A percentile compares a stretch with the other conserved stretches of the same genome.
These are phyloP conservation scores for Osmerus eperlanus DNA, from an alignment of 2,113 vertebrate genomes.

Conservation along the genomic window DNA sequence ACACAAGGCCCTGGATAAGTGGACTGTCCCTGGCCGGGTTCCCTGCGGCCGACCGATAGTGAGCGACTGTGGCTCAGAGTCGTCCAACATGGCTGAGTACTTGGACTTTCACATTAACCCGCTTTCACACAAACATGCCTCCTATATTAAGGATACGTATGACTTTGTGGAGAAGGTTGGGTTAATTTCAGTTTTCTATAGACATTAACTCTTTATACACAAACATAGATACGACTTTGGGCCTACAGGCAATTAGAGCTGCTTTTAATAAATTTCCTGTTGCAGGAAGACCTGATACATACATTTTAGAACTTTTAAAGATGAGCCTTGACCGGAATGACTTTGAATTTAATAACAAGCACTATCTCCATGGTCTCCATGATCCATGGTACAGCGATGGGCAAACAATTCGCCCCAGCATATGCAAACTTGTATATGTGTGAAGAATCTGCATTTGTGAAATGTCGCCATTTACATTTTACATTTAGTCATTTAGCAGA, in stretches of 20 bases:
- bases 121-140: too few species aligned
- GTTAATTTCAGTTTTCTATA: background rate
- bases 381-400: conserved; percentile 6
- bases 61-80: background rate
- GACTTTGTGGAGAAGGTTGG: too few species aligned
- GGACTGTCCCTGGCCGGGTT: background rate
- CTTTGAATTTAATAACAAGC: background rate
- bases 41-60: conserved; percentile 4
- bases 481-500: too few species aligned
- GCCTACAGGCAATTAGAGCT: background rate
- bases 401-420: background rate
- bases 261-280: background rate
- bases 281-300: background rate
- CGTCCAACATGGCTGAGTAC: too few species aligned
- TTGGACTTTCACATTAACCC: too few species aligned
- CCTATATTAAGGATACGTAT: too few species aligned
- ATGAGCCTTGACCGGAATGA: background rate
- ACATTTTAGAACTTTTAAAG: background rate
- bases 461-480: too few species aligned
- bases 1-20: background rate
- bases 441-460: too few species aligned
- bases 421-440: background rate
- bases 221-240: background rate
- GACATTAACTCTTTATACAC: background rate
- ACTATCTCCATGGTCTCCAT: background rate